These are phyloP conservation scores for Notechis scutatus DNA, from an alignment of 2,113 vertebrate genomes.

Conservation along the genomic window DNA sequence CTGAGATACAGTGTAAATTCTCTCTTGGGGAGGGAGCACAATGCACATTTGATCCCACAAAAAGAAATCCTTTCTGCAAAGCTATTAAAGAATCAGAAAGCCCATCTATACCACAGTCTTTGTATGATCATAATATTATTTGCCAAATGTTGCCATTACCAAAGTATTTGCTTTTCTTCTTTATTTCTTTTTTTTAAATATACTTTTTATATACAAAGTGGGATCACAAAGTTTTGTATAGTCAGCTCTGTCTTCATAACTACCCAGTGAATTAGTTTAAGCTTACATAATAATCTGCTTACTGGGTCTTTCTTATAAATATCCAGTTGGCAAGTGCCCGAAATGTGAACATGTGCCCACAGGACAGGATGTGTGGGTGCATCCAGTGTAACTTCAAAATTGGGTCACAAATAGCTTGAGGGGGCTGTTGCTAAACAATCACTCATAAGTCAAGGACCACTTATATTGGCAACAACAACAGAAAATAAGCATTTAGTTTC, in stretches of 20 bases:
- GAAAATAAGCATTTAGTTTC: not conserved
- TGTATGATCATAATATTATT: not conserved
- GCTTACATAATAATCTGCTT: too few relatives aligned
- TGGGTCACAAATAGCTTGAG: not conserved
- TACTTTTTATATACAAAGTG: too few relatives aligned
- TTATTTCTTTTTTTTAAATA: not conserved
- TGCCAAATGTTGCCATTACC: not conserved
- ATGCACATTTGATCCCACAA: not conserved
- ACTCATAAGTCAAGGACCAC: not conserved
- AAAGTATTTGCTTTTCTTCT: not conserved
- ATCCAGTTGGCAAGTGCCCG: not conserved
- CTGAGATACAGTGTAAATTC: not conserved
- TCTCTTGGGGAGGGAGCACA: not conserved
- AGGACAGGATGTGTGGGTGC: not conserved
- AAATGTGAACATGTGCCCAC: not conserved
- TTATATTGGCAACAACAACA: not conserved
- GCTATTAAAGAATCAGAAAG: not conserved
- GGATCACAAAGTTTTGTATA: not conserved
- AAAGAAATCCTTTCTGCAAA: not conserved
- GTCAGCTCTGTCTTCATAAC: not conserved
- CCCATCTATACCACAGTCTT: not conserved
- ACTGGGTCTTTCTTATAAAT: not conserved
- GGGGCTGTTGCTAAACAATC: not conserved
- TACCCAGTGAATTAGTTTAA: not conserved
- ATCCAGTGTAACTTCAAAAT: not conserved